A percentile compares a stretch with the other conserved stretches of the same genome.
Evolutionary conservation across 2,888 invertebrate species (phyloP).

Genomic region (Oscheius sp.): DNA sequence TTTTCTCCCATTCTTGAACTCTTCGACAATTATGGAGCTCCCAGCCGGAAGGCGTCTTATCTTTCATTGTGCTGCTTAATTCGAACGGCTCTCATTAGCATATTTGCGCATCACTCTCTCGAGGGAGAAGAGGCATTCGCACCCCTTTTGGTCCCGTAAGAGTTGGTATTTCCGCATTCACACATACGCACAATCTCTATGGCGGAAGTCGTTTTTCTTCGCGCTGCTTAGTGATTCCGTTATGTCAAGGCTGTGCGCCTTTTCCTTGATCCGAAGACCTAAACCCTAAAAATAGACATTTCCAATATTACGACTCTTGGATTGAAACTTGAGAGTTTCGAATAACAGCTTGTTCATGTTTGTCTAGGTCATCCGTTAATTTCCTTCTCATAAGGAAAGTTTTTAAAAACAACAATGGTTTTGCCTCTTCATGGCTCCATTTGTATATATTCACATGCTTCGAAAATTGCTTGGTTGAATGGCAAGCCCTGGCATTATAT

Average conservation of each 20-base stretch:
- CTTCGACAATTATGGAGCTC: too few species aligned
- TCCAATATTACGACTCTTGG: background rate
- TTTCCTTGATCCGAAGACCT: background rate
- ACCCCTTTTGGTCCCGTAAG: conserved; percentile 14
- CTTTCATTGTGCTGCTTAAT: conserved; percentile 9
- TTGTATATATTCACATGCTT: background rate
- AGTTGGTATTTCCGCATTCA: conserved; percentile 24
- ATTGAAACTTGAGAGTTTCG: background rate
- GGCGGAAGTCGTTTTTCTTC: conserved; percentile 9
- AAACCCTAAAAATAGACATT: background rate
- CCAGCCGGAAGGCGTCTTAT: too few species aligned
- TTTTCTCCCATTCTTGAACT: too few species aligned
- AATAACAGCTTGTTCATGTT: background rate
- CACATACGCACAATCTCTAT: conserved; percentile 1
- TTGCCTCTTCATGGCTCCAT: background rate
- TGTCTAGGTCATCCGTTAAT: conserved; percentile 3
- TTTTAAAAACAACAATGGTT: background rate
- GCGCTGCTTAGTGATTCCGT: background rate
- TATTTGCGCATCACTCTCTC: conserved; percentile 26
- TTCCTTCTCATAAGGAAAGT: background rate
- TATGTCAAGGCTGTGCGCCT: background rate
- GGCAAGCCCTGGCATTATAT: too few species aligned
- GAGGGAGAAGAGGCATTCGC: conserved; percentile 27
- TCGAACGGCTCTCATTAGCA: conserved; percentile 29
- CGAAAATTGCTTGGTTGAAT: background rate